phyloP scores from a whole-genome alignment of 2,888 invertebrate species.

The Eugnorisma glareosa region DNA sequence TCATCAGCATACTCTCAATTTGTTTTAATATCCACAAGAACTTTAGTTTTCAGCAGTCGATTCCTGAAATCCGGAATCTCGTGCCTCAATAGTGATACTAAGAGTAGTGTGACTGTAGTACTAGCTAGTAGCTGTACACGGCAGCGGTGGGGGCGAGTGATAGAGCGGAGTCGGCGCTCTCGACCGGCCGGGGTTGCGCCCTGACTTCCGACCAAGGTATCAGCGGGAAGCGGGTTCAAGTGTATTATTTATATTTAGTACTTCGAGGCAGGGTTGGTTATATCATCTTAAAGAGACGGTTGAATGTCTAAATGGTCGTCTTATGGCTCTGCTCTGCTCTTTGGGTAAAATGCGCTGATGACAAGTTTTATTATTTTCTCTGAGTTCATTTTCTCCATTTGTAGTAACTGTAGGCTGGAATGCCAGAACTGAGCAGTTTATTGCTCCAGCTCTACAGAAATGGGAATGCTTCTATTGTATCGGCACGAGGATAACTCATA shows the following conservation, averaged over 20 bases:
- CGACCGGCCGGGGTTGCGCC: slow-evolving; percentile 55
- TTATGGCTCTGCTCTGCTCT: not conserved
- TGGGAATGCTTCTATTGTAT: not conserved
- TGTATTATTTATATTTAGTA: not conserved
- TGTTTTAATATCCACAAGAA: not conserved
- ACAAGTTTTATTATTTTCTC: not conserved
- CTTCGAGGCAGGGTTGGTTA: not conserved
- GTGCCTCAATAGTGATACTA: slow-evolving; percentile 4
- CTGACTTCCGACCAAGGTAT: slow-evolving; percentile 1
- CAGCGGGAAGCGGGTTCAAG: slow-evolving; percentile 17
- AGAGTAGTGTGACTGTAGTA: slow-evolving; percentile 11
- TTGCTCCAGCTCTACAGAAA: not conserved
- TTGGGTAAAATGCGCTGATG: not conserved
- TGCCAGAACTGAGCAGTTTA: not conserved
- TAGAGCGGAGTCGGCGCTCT: slow-evolving; percentile 63
- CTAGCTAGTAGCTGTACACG: slow-evolving; percentile 28
- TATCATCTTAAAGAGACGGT: not conserved
- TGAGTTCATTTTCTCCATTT: not conserved
- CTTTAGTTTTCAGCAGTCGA: not conserved
- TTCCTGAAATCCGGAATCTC: not conserved
- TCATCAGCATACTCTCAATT: not conserved
- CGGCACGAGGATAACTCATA: not conserved
- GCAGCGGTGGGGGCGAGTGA: slow-evolving; percentile 52
- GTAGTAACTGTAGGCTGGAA: not conserved
- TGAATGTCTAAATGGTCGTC: not conserved